These are phyloP conservation scores for Sprattus sprattus DNA, from an alignment of 2,113 vertebrate species.

Conservation along the genomic window DNA sequence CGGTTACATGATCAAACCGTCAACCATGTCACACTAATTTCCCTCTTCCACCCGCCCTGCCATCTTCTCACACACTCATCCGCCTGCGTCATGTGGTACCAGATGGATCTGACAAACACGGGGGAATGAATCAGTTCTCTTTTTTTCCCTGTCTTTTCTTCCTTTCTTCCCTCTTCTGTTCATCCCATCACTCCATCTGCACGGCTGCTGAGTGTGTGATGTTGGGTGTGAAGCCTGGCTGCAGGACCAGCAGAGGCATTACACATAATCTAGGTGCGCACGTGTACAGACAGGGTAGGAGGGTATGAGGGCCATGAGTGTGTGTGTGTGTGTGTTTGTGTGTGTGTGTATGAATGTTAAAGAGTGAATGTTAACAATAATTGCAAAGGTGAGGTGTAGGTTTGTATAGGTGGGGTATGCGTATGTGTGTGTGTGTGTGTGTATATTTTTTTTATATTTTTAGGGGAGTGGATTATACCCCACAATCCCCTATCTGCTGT, in stretches of 20 bases:
- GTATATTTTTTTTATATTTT: neutral
- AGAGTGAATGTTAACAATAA: neutral
- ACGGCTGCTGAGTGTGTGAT: neutral
- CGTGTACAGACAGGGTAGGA: neutral
- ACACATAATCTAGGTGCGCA: neutral
- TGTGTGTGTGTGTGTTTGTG: neutral
- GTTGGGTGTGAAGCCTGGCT: neutral
- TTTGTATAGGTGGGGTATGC: neutral
- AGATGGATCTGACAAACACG: conserved; percentile 2
- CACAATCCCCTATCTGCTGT: conserved; percentile 9
- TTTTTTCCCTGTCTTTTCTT: neutral
- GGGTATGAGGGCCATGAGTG: neutral
- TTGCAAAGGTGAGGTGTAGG: too few relatives aligned
- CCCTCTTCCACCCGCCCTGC: neutral
- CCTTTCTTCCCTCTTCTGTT: neutral
- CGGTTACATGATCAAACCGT: conserved; percentile 1
- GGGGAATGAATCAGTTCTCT: neutral
- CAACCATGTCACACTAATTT: conserved; percentile 4
- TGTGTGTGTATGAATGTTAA: neutral
- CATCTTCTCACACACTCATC: neutral
- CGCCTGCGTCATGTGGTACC: neutral
- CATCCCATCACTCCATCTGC: neutral
- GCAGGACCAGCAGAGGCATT: neutral
- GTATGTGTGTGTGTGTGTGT: neutral
- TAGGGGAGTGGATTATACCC: neutral